phyloP scores from a whole-genome alignment of 2,888 invertebrate genomes.

The Euproctis similis region DNA sequence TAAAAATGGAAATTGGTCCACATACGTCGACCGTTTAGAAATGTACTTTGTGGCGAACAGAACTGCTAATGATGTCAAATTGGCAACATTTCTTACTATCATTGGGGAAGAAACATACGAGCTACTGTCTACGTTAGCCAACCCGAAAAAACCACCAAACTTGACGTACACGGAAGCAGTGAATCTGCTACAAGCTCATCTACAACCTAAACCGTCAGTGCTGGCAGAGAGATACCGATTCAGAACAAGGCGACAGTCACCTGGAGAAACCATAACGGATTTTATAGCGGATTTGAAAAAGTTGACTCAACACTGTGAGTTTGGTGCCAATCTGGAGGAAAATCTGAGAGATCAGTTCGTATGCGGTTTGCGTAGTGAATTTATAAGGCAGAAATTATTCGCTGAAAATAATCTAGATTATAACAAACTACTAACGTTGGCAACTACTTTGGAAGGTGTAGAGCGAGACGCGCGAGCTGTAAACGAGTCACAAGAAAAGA shows the following conservation, averaged over 20 bases:
- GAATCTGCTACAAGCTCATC: not conserved
- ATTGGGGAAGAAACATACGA: conserved; percentile 3
- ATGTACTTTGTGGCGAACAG: not conserved
- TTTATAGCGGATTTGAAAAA: not conserved
- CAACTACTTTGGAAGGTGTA: not conserved
- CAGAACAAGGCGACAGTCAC: not conserved
- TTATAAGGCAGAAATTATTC: not conserved
- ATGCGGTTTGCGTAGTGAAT: not conserved
- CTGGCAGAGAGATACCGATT: not conserved
- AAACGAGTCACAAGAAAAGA: too few relatives aligned
- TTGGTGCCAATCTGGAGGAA: not conserved
- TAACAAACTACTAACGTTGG: not conserved
- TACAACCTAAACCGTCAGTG: not conserved
- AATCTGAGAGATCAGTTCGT: not conserved
- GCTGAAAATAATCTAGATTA: not conserved
- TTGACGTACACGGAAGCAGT: not conserved
- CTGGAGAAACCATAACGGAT: not conserved
- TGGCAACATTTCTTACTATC: conserved; percentile 3
- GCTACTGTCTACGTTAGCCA: conserved; percentile 1
- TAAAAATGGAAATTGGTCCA: conserved; percentile 1
- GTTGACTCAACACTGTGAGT: not conserved
- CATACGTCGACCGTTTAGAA: not conserved
- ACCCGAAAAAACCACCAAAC: not conserved
- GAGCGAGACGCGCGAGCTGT: not conserved
- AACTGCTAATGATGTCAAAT: not conserved